phyloP scores from a whole-genome alignment of 2,888 invertebrate species.

The Andricus curvator region DNA sequence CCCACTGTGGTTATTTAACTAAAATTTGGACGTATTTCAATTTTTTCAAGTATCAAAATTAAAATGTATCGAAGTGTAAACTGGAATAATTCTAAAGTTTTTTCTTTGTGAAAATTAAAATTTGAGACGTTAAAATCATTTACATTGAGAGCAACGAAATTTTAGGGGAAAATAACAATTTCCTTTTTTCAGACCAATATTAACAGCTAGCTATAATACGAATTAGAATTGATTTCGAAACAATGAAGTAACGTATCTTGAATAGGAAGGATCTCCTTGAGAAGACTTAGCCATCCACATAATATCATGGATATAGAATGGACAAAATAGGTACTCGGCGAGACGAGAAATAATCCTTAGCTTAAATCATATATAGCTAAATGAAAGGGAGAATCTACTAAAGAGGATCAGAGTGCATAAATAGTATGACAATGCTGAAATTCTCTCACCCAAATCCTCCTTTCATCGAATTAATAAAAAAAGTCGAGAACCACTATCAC shows the following conservation, averaged over 20 bases:
- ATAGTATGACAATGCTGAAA: slow-evolving; percentile 22
- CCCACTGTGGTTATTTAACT: too few relatives aligned
- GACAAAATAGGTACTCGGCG: slow-evolving; percentile 13
- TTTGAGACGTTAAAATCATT: too few relatives aligned
- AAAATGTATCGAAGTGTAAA: too few relatives aligned
- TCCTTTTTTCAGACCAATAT: too few relatives aligned
- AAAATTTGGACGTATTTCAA: too few relatives aligned
- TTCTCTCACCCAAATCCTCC: background rate
- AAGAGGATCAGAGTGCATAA: slow-evolving; percentile 18
- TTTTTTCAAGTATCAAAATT: too few relatives aligned
- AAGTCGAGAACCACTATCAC: slow-evolving; percentile 20
- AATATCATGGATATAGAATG: background rate
- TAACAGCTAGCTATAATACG: background rate
- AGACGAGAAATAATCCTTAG: slow-evolving; percentile 30
- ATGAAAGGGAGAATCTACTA: slow-evolving; percentile 22
- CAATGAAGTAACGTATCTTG: background rate
- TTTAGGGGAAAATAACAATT: too few relatives aligned
- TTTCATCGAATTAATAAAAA: background rate
- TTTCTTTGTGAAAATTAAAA: too few relatives aligned
- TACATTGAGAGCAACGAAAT: too few relatives aligned
- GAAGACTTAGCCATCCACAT: slow-evolving; percentile 6
- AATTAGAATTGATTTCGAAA: background rate
- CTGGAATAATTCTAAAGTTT: too few relatives aligned
- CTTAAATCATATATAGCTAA: slow-evolving; percentile 7
- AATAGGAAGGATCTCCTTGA: slow-evolving; percentile 19